These are phyloP conservation scores for Elachura formosa DNA, from an alignment of 2,113 vertebrate species.

Conservation along the genomic window DNA sequence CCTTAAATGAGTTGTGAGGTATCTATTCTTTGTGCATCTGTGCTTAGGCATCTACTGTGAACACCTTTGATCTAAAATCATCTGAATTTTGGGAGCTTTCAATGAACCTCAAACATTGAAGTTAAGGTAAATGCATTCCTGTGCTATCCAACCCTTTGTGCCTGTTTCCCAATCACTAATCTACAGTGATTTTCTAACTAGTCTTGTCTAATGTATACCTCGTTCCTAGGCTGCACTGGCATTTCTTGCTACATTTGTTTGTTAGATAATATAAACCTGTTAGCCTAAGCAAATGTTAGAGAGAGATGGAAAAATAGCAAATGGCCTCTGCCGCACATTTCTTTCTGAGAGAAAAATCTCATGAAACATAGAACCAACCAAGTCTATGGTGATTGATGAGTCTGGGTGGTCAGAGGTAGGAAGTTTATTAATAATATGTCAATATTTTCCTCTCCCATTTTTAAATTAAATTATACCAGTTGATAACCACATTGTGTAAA, in stretches of 20 bases:
- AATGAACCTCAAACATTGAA: not conserved
- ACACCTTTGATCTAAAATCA: not conserved
- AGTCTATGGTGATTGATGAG: not conserved
- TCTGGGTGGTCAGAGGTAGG: not conserved
- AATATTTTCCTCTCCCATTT: not conserved
- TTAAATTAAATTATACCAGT: conserved; percentile 35
- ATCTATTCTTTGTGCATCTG: not conserved
- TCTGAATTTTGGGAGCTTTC: not conserved
- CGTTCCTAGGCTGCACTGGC: rapidly evolving
- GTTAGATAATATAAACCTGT: not conserved
- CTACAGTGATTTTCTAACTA: not conserved
- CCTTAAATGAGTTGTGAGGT: not conserved
- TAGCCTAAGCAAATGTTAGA: not conserved
- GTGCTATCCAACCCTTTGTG: not conserved
- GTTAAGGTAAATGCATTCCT: not conserved
- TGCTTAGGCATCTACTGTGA: not conserved
- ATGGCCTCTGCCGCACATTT: not conserved
- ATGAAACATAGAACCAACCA: not conserved
- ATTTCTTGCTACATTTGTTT: not conserved
- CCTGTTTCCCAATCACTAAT: not conserved
- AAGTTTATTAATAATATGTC: not conserved
- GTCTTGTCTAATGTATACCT: not conserved
- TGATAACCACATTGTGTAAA: not conserved
- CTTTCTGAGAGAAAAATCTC: not conserved
- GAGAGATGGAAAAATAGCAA: not conserved